phyloP scores from a whole-genome alignment of 2,888 invertebrate species.

The Coleophora deauratella region DNA sequence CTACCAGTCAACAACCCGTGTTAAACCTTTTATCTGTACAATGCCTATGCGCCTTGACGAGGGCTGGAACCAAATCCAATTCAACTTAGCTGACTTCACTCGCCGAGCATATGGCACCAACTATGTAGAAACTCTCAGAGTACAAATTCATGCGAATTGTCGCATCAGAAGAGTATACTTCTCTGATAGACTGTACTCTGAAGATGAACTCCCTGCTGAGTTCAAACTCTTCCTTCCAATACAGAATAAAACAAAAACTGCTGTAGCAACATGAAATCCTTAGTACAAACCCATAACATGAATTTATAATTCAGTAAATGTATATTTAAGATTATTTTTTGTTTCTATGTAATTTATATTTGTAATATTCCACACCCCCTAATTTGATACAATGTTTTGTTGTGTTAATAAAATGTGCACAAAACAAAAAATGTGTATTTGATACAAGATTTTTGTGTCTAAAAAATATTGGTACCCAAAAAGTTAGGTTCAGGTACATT shows the following conservation, averaged over 20 bases:
- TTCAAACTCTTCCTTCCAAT: slow-evolving; percentile 96
- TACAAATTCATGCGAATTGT: slow-evolving; percentile 97
- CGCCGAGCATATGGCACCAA: slow-evolving; percentile 96
- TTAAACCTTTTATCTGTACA: slow-evolving; percentile 97
- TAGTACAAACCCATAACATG: slow-evolving; percentile 12
- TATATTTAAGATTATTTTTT: slow-evolving; percentile 50
- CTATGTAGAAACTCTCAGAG: slow-evolving; percentile 91
- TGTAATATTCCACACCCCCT: slow-evolving; percentile 29
- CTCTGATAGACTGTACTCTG: slow-evolving; percentile 93
- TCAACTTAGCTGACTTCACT: slow-evolving; percentile 95
- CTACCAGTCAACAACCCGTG: slow-evolving; percentile 94
- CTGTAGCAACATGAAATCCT: slow-evolving; percentile 58
- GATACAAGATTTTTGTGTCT: too few species aligned
- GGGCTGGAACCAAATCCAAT: slow-evolving; percentile 97
- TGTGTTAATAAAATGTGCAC: slow-evolving; percentile 5
- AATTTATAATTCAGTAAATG: slow-evolving; percentile 38
- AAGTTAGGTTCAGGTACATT: too few species aligned
- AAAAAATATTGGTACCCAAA: too few species aligned
- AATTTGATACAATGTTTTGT: slow-evolving; percentile 13
- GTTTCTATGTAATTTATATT: slow-evolving; percentile 27
- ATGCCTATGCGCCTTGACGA: slow-evolving; percentile 97
- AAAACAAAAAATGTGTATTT: not conserved
- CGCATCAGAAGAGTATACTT: slow-evolving; percentile 92
- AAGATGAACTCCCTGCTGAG: slow-evolving; percentile 95
- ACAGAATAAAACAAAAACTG: slow-evolving; percentile 81